Conservation (phyloP, 2,888 invertebrate species). For the Perithous albicinctus region DNA sequence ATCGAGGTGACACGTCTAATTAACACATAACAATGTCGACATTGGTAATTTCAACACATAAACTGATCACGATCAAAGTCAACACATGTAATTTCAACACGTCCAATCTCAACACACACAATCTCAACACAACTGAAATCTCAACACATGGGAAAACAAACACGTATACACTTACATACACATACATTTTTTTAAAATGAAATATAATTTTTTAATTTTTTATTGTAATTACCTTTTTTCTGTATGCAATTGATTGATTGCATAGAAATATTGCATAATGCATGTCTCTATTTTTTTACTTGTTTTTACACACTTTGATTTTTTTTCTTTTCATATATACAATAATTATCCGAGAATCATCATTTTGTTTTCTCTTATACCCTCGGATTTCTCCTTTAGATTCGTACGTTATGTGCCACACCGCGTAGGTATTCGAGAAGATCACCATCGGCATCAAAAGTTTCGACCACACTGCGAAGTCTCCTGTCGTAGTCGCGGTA, state of each 20-base stretch:
- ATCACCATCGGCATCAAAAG: neutral
- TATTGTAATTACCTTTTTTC: neutral
- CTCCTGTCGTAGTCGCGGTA: constrained; percentile 20
- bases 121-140: too few relatives aligned
- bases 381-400: constrained; percentile 4
- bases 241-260: constrained; percentile 8
- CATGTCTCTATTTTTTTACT: neutral
- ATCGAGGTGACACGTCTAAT: constrained; percentile 8
- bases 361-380: neutral
- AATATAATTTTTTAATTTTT: too few relatives aligned
- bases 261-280: neutral
- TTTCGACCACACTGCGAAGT: neutral
- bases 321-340: neutral
- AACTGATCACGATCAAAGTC: neutral
- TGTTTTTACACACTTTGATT: neutral
- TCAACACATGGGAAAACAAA: too few relatives aligned
- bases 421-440: too few relatives aligned
- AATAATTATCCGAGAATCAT: neutral
- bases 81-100: neutral
- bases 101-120: too few relatives aligned
- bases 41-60: neutral
- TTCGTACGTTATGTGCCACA: neutral
- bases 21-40: neutral
- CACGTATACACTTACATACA: too few relatives aligned
- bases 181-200: too few relatives aligned